A percentile compares a stretch with the other conserved stretches of the same genome.
phyloP scores from a whole-genome alignment of 2,797 vertebrate genomes.

The Morus bassanus region DNA sequence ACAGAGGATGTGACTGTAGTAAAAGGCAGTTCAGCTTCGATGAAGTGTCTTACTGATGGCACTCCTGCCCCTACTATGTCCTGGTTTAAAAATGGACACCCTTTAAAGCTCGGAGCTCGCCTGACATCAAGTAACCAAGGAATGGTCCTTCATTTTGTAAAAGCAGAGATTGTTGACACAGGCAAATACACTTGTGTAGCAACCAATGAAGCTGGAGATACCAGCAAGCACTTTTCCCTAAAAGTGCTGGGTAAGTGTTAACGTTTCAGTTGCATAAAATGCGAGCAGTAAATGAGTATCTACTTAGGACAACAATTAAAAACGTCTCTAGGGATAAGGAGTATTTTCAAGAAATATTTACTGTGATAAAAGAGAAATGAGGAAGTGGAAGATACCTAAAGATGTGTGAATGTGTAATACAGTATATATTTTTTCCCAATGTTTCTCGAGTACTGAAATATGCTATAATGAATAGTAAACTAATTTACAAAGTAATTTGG shows the following conservation, averaged over 20 bases:
- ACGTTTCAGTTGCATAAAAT: background rate
- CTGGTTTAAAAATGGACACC: slow-evolving; percentile 84
- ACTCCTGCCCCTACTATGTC: slow-evolving; percentile 82
- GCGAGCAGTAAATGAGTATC: background rate
- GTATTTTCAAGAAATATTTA: background rate
- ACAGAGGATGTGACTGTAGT: slow-evolving; percentile 88
- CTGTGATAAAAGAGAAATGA: background rate
- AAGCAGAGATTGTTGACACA: slow-evolving; percentile 72
- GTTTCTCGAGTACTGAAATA: background rate
- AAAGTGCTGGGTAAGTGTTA: slow-evolving; percentile 87
- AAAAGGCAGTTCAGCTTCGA: slow-evolving; percentile 74
- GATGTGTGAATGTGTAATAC: background rate
- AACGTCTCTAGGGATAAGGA: background rate
- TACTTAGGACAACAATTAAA: background rate
- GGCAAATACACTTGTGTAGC: slow-evolving; percentile 89
- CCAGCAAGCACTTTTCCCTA: slow-evolving; percentile 85
- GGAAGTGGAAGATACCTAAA: background rate
- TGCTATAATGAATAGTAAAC: background rate
- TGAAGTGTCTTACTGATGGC: slow-evolving; percentile 86
- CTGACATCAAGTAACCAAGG: slow-evolving; percentile 76
- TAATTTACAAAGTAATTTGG: background rate
- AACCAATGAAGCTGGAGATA: slow-evolving; percentile 87
- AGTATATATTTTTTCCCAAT: background rate
- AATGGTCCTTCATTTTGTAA: slow-evolving; percentile 80
- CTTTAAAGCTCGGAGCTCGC: slow-evolving; percentile 60